Conservation (phyloP, 2,797 vertebrate genomes). For the Catostomus latipinnis region DNA sequence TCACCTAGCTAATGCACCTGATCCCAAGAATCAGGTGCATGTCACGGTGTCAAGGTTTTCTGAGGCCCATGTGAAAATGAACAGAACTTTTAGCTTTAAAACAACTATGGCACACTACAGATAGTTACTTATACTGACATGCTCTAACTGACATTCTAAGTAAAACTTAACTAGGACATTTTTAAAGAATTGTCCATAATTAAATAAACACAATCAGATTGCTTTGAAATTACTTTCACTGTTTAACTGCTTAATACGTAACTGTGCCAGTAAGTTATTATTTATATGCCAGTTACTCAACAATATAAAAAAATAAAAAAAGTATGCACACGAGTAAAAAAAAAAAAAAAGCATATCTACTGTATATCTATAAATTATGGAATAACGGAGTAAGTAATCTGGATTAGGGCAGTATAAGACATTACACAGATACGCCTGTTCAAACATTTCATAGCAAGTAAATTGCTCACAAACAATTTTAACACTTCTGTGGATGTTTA, state of each 20-base stretch:
- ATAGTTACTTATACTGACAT: not conserved
- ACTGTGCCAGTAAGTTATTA: not conserved
- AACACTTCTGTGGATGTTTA: not conserved
- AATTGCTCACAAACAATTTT: not conserved
- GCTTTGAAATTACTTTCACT: not conserved
- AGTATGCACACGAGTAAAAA: not conserved
- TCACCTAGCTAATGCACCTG: constrained; percentile 43
- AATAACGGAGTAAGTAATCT: not conserved
- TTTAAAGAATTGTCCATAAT: not conserved
- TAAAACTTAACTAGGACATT: not conserved
- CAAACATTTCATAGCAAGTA: not conserved
- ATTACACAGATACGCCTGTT: not conserved
- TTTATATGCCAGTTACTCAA: not conserved
- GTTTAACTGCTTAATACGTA: not conserved
- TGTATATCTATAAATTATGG: not conserved
- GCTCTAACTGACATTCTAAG: not conserved
- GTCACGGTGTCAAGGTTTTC: not conserved
- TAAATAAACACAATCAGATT: not conserved
- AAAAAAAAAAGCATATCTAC: not conserved
- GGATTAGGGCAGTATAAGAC: not conserved
- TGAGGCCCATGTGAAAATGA: constrained; percentile 2
- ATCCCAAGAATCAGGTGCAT: constrained; percentile 42
- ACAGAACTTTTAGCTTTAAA: not conserved
- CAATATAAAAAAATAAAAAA: not conserved
- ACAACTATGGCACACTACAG: not conserved